Percentiles rank a stretch among this genome's conserved stretches.
phyloP scores from a whole-genome alignment of 2,888 invertebrate genomes.

The Empis livida region DNA sequence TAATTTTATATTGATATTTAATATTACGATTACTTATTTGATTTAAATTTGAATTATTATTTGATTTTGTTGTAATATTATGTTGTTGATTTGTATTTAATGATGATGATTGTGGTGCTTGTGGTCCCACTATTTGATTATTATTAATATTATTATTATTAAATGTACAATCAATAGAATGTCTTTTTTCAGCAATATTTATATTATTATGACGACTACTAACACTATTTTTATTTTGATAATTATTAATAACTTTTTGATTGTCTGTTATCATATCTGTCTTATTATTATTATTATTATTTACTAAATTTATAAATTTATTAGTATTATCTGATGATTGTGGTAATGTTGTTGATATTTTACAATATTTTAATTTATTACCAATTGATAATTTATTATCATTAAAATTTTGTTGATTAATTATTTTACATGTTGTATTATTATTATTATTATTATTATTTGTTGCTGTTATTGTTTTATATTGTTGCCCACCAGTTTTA shows the following conservation, averaged over 20 bases:
- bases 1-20: no score
- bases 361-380: constrained; percentile 9
- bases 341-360: constrained; percentile 4
- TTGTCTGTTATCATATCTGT: neutral
- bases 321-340: neutral
- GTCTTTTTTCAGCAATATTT: constrained; percentile 15
- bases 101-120: neutral
- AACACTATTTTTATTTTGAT: no score
- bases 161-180: constrained; percentile 18
- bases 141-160: neutral
- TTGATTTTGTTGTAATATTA: neutral
- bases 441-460: no score
- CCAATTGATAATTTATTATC: neutral
- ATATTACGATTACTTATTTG: no score
- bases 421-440: no score
- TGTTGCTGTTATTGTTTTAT: no score
- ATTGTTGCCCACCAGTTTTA: no score
- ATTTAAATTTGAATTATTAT: neutral
- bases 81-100: neutral
- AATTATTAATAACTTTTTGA: no score
- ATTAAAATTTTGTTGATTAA: neutral
- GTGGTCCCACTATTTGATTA: neutral
- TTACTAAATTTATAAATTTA: neutral
- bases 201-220: neutral
- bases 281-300: no score